Evolutionary conservation across 2,888 invertebrate genomes (phyloP).

Genomic region (Meganola albula): DNA sequence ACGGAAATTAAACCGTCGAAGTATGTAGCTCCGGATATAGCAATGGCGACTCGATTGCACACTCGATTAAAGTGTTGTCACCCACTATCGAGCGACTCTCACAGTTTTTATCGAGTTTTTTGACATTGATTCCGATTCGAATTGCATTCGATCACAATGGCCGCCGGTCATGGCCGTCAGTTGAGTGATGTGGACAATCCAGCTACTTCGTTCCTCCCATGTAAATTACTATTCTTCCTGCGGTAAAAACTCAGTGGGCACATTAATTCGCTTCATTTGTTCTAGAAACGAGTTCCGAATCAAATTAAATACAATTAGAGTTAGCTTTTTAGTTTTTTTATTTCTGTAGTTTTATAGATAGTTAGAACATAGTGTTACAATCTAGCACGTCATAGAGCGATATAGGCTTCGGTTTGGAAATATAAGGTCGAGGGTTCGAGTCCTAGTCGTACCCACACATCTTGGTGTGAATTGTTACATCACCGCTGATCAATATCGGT

Average conservation of each 20-base stretch:
- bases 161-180: constrained; percentile 55
- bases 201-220: constrained; percentile 34
- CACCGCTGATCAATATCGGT: too few relatives aligned
- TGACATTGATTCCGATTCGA: constrained; percentile 54
- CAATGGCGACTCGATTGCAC: constrained; percentile 37
- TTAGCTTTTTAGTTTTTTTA: too few relatives aligned
- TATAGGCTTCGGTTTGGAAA: too few relatives aligned
- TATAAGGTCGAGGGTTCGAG: too few relatives aligned
- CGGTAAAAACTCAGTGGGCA: constrained; percentile 30
- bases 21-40: constrained; percentile 31
- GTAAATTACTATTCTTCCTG: constrained; percentile 40
- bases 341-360: too few relatives aligned
- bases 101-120: constrained; percentile 59
- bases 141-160: constrained; percentile 54
- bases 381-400: too few relatives aligned
- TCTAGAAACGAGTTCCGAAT: too few relatives aligned
- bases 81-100: constrained; percentile 49
- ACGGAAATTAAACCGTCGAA: constrained; percentile 26
- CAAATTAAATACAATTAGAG: constrained; percentile 23
- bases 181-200: constrained; percentile 45
- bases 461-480: too few relatives aligned
- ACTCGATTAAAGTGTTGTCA: constrained; percentile 48
- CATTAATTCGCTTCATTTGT: constrained; percentile 34
- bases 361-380: too few relatives aligned
- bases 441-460: too few relatives aligned